These are phyloP conservation scores for Clangula hyemalis DNA, from an alignment of 2,797 vertebrate species.

Conservation along the genomic window DNA sequence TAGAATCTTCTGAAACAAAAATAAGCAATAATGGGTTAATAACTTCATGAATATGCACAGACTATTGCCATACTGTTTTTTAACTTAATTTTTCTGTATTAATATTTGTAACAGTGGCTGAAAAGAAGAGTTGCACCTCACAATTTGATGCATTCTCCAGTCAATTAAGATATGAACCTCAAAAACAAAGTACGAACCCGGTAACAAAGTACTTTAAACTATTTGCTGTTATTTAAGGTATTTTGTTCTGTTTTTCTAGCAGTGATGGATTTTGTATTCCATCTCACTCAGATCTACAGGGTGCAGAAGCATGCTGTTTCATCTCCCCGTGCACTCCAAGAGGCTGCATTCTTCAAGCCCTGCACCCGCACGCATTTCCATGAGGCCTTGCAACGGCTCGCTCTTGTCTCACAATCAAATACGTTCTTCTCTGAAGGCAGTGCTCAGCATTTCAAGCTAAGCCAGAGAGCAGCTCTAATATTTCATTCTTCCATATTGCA, in stretches of 20 bases:
- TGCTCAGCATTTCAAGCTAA: constrained; percentile 45
- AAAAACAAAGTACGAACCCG: too few relatives aligned
- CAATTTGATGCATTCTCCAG: not conserved
- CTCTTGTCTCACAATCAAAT: not conserved
- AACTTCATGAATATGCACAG: constrained; percentile 49
- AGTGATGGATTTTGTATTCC: not conserved
- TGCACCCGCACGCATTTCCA: not conserved
- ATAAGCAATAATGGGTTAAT: constrained; percentile 13
- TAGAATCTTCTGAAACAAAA: constrained; percentile 47
- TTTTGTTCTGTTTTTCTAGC: not conserved
- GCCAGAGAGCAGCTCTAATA: constrained; percentile 40
- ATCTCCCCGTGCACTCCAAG: not conserved
- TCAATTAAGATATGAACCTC: constrained; percentile 31
- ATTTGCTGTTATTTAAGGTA: not conserved
- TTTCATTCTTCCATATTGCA: constrained; percentile 9
- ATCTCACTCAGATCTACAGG: not conserved
- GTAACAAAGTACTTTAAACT: not conserved
- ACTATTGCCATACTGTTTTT: constrained; percentile 11
- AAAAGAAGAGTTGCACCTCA: not conserved
- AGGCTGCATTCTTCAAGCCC: not conserved
- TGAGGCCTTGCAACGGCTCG: not conserved
- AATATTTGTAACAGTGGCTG: not conserved
- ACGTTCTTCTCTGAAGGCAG: constrained; percentile 5
- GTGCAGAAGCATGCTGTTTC: not conserved
- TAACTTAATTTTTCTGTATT: not conserved